Percentiles rank a stretch among this genome's conserved stretches.
Evolutionary conservation across 1,140 invertebrate species (phyloP).

Genomic region (Pomacea maculata): DNA sequence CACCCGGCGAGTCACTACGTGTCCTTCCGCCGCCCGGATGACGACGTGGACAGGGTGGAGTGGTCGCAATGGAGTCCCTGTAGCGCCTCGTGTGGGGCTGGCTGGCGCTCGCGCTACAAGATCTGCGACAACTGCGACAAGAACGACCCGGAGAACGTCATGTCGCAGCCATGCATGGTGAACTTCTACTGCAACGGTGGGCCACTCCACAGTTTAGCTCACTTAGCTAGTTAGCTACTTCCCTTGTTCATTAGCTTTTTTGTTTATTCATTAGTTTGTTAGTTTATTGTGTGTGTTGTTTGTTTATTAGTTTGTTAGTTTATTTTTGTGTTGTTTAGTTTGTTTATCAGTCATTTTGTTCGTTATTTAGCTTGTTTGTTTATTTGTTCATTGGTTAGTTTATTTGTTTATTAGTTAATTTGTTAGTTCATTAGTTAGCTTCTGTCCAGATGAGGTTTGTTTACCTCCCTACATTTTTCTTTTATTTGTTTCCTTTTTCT

Average conservation of each 20-base stretch:
- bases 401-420: background rate
- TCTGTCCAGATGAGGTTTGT: background rate
- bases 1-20: conserved; percentile 6
- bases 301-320: too few species aligned
- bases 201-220: too few species aligned
- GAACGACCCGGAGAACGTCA: conserved; percentile 47
- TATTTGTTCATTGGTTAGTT: background rate
- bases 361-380: too few species aligned
- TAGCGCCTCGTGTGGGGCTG: conserved; percentile 57
- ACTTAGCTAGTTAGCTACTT: too few species aligned
- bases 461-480: too few species aligned
- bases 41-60: conserved; percentile 29
- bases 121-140: conserved; percentile 52
- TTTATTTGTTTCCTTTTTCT: too few species aligned
- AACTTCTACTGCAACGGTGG: conserved; percentile 56
- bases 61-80: conserved; percentile 60
- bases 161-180: conserved; percentile 49
- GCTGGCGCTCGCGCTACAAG: conserved; percentile 51
- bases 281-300: too few species aligned
- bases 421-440: background rate
- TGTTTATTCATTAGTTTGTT: too few species aligned
- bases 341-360: too few species aligned
- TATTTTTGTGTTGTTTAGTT: too few species aligned
- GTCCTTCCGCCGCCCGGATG: conserved; percentile 5
- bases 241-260: too few species aligned